Evolutionary conservation across 2,797 vertebrate genomes (phyloP).

Genomic region (Peromyscus eremicus): DNA sequence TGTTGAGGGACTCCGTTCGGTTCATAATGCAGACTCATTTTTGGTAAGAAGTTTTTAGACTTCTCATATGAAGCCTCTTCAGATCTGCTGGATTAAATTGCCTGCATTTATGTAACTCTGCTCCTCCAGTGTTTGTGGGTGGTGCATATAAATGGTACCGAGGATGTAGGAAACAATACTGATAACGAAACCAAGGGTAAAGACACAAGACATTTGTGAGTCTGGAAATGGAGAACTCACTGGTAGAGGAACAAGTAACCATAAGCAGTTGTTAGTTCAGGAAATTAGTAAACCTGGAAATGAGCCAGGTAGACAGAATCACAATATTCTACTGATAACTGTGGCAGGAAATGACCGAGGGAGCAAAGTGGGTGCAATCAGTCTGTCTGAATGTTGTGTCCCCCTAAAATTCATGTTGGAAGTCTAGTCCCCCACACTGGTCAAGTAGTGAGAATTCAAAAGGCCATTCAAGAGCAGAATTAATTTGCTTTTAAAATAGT

Average conservation of each 20-base stretch:
- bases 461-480: neutral
- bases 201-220: conserved; percentile 4
- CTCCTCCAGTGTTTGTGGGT: neutral
- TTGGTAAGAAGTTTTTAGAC: conserved; percentile 25
- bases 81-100: conserved; percentile 35
- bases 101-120: neutral
- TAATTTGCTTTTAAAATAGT: neutral
- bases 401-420: neutral
- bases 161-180: neutral
- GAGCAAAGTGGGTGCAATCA: neutral
- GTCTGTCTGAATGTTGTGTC: neutral
- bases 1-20: neutral
- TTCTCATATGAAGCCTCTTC: conserved; percentile 4
- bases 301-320: neutral
- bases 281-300: neutral
- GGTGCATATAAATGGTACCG: neutral
- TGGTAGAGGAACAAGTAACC: neutral
- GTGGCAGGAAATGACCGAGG: neutral
- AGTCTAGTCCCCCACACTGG: neutral
- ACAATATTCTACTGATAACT: neutral
- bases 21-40: neutral
- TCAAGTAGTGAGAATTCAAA: neutral
- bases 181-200: neutral
- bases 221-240: neutral
- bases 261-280: neutral